These are phyloP conservation scores for Philopedon plagiatum DNA, from an alignment of 2,888 invertebrate species.

Conservation along the genomic window DNA sequence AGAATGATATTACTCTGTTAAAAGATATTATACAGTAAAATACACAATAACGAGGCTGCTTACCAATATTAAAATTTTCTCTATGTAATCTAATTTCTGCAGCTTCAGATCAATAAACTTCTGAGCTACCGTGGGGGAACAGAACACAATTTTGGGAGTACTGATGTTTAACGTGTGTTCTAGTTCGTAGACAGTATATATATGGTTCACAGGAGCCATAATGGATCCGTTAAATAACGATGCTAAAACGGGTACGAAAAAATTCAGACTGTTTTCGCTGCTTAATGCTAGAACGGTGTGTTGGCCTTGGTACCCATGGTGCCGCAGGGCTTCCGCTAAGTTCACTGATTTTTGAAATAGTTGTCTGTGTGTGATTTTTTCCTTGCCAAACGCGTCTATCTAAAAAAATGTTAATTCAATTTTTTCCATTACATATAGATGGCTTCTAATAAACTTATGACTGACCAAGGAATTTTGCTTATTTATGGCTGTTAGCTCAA, in stretches of 20 bases:
- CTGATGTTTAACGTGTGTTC: constrained; percentile 36
- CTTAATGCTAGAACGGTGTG: constrained; percentile 23
- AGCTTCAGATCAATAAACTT: constrained; percentile 31
- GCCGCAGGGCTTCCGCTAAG: constrained; percentile 27
- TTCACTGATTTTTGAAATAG: constrained; percentile 32
- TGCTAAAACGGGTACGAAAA: constrained; percentile 34
- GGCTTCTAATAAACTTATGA: too few species aligned
- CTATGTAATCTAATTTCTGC: constrained; percentile 17
- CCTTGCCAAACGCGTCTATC: constrained; percentile 39
- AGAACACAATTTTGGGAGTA: constrained; percentile 20
- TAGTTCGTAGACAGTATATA: constrained; percentile 42
- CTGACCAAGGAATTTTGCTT: too few species aligned
- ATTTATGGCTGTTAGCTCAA: too few species aligned
- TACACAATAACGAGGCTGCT: constrained; percentile 12
- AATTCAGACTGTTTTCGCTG: constrained; percentile 47
- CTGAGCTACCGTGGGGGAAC: constrained; percentile 3
- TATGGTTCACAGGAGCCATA: constrained; percentile 34
- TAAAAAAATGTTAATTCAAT: too few species aligned
- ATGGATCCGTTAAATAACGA: constrained; percentile 40
- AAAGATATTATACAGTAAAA: too few species aligned
- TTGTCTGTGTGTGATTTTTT: constrained; percentile 23
- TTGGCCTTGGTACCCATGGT: constrained; percentile 33
- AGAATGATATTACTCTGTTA: too few species aligned
- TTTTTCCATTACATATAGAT: too few species aligned
- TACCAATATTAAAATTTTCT: constrained; percentile 28